Conservation (phyloP, 2,888 invertebrate species). For the Meloe dianella region DNA sequence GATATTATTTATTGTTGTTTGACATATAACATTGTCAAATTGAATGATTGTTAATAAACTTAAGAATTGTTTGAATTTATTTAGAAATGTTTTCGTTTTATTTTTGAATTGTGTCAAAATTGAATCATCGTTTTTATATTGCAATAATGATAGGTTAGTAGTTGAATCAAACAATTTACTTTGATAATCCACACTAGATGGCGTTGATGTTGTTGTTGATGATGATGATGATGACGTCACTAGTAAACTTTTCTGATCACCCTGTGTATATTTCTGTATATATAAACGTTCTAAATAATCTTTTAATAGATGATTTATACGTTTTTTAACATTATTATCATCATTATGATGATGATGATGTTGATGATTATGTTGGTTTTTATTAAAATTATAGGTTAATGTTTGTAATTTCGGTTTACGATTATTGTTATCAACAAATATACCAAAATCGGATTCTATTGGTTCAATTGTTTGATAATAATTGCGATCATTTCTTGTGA, state of each 20-base stretch:
- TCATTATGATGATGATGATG: slow-evolving; percentile 5
- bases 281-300: slow-evolving; percentile 44
- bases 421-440: slow-evolving; percentile 24
- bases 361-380: no score
- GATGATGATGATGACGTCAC: not conserved
- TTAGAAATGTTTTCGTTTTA: slow-evolving; percentile 52
- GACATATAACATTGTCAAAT: slow-evolving; percentile 71
- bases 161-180: slow-evolving; percentile 39
- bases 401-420: slow-evolving; percentile 32
- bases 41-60: slow-evolving; percentile 75
- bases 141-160: slow-evolving; percentile 24
- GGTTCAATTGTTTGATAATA: slow-evolving; percentile 20
- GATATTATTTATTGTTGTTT: slow-evolving; percentile 61
- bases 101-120: slow-evolving; percentile 44
- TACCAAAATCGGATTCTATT: slow-evolving; percentile 40
- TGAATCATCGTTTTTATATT: slow-evolving; percentile 45
- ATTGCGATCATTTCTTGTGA: not conserved
- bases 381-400: slow-evolving; percentile 16
- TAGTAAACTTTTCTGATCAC: not conserved
- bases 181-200: slow-evolving; percentile 23
- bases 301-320: slow-evolving; percentile 43
- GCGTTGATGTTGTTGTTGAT: slow-evolving; percentile 12
- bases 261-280: slow-evolving; percentile 35
- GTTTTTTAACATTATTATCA: slow-evolving; percentile 29
- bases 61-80: slow-evolving; percentile 60